Evolutionary conservation across 1,140 invertebrate species (phyloP).

Genomic region (Pseudomyrmex gracilis): DNA sequence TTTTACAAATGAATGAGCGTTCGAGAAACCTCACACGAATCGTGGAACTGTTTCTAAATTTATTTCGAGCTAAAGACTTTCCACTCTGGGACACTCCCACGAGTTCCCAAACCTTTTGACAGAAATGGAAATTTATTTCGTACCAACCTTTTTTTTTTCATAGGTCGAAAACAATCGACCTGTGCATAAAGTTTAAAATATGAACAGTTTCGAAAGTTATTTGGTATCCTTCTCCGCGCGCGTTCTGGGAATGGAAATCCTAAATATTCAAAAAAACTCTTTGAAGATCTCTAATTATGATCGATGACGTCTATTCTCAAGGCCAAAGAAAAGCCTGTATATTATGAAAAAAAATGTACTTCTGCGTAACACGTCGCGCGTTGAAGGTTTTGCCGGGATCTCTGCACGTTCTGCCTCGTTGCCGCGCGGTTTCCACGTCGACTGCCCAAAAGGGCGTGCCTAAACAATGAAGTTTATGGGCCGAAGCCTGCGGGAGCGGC

Average conservation of each 20-base stretch:
- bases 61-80: conserved; percentile 53
- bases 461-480: conserved; percentile 84
- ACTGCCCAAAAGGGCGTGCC: conserved; percentile 80
- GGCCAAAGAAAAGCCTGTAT: background rate
- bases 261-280: conserved; percentile 1
- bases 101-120: conserved; percentile 46
- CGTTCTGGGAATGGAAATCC: background rate
- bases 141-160: conserved; percentile 10
- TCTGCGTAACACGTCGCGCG: background rate
- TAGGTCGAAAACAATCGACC: background rate
- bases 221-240: conserved; percentile 1
- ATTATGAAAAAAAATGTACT: conserved; percentile 17
- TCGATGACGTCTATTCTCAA: background rate
- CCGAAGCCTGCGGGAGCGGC: conserved; percentile 73
- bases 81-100: conserved; percentile 36
- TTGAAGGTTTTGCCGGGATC: conserved; percentile 17
- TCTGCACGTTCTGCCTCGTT: conserved; percentile 29
- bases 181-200: background rate
- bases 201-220: conserved; percentile 24
- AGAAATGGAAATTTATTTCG: conserved; percentile 13
- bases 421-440: conserved; percentile 27
- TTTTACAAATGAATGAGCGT: conserved; percentile 37
- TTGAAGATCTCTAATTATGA: background rate
- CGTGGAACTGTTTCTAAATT: conserved; percentile 2
- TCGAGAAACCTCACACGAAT: conserved; percentile 2